Base-by-base conservation (phyloP, 2,113 vertebrate genomes). In the Cololabis saira region DNA sequence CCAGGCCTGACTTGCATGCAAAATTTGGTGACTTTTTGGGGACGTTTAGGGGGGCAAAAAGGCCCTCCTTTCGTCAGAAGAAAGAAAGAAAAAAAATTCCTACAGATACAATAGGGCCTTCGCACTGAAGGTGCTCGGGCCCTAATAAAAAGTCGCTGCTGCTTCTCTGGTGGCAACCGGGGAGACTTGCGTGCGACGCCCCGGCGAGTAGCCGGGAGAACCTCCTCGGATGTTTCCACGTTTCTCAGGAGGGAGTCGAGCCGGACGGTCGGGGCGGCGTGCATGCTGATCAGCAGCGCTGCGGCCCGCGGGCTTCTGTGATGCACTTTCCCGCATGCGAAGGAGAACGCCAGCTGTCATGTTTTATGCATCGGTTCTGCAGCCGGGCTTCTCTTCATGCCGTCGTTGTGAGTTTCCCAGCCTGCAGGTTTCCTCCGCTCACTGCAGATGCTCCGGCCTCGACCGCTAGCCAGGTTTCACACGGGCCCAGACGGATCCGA, bases 321-420 rank as follows among this genome's bases (percentile, higher is more conserved):
- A 77, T 76, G 53, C 49, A 44, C 66, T 68, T 81, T 71, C 74
- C 61, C 44, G 66, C 48, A 40, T 18, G 69, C 68, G 67, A 74
- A 67, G 43, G 18, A 55, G 62, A 63, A 62, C 52, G 64, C 71
- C 71, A 72, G 76, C 80, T 83, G 71, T 76, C 77, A 81, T 80
- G 78, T 82, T 87, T 87, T 85, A 84, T 88, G 70, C 71, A 79
- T 79, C 53, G 7, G 7, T 67, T 75, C 74, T 78, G 68, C 55
- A 60, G 17, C 73, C 76, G 47, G 9, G 58, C 61, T 76, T 78
- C 64, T 52, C 7, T 33, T 55, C 13, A 58, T 2, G 24, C 18
- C 13, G 54, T 42, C 48, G 21, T 8, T 16, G 37, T n/a, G 58
- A 47, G 55, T 37, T 37, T 37, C 10, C 5, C 33, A 7, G 33